A percentile compares a stretch with the other conserved stretches of the same genome.
Evolutionary conservation across 2,797 vertebrate species (phyloP).

Genomic region (Pteropus rufus): DNA sequence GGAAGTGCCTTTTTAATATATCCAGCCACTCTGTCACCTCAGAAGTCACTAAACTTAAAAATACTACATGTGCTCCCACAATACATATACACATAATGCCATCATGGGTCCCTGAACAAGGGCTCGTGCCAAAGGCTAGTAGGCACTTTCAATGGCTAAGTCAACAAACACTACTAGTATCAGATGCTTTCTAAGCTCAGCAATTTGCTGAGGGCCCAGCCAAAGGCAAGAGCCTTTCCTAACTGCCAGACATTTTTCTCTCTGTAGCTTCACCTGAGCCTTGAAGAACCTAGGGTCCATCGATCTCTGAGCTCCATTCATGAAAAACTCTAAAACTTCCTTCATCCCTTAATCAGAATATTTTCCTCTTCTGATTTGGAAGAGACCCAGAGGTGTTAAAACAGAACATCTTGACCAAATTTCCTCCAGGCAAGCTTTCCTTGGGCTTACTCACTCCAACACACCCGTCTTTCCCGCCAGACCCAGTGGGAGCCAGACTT

Average conservation of each 20-base stretch:
- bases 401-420: constrained; percentile 73
- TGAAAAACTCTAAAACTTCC: constrained; percentile 46
- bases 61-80: not conserved
- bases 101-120: not conserved
- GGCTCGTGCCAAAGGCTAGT: not conserved
- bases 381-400: constrained; percentile 67
- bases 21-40: not conserved
- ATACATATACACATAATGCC: not conserved
- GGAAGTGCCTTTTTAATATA: not conserved
- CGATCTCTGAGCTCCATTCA: not conserved
- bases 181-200: not conserved
- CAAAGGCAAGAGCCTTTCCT: not conserved
- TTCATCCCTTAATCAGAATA: constrained; percentile 32
- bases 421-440: constrained; percentile 64
- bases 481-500: constrained; percentile 39
- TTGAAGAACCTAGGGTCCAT: not conserved
- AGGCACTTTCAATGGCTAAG: not conserved
- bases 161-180: not conserved
- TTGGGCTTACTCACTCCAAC: constrained; percentile 37
- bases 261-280: not conserved
- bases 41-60: not conserved
- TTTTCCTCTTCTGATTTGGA: constrained; percentile 65
- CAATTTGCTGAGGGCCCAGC: not conserved
- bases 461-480: constrained; percentile 43
- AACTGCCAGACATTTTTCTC: not conserved